A percentile compares a stretch with the other conserved stretches of the same genome.
These are phyloP conservation scores for Ormyrus pomaceus DNA, from an alignment of 2,888 invertebrate genomes.

Conservation along the genomic window DNA sequence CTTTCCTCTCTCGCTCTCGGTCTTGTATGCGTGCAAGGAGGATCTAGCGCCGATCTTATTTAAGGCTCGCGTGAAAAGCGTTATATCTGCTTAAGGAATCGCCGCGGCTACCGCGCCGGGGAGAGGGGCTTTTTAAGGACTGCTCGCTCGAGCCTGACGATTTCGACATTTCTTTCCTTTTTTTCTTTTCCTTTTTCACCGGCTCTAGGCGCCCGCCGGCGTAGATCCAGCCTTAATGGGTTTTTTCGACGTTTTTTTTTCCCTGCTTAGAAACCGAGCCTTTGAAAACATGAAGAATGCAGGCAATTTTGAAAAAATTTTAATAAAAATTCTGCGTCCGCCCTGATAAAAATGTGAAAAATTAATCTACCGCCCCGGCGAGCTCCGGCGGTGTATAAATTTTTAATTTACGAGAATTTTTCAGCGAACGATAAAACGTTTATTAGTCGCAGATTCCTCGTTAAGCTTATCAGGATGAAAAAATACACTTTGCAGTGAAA, in stretches of 20 bases:
- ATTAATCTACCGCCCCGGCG: not conserved
- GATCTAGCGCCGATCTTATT: conserved; percentile 38
- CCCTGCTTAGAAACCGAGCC: too few relatives aligned
- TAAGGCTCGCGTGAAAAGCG: conserved; percentile 45
- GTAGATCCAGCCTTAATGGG: too few relatives aligned
- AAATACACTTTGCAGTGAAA: not conserved
- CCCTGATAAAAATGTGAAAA: not conserved
- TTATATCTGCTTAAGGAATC: conserved; percentile 9
- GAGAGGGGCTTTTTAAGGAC: conserved; percentile 1
- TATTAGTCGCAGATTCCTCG: not conserved
- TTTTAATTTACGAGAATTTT: conserved; percentile 7
- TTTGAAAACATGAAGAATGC: too few relatives aligned
- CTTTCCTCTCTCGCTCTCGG: conserved; percentile 24
- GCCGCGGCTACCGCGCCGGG: too few relatives aligned
- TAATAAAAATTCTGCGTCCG: too few relatives aligned
- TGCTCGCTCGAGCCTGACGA: conserved; percentile 20
- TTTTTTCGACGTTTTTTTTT: too few relatives aligned
- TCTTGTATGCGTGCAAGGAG: not conserved
- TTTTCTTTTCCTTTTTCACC: not conserved
- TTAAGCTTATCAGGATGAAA: not conserved
- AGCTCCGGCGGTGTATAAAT: not conserved
- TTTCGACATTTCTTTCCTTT: conserved; percentile 25
- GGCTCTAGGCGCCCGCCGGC: too few relatives aligned
- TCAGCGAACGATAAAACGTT: not conserved
- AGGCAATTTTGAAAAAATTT: too few relatives aligned